Evolutionary conservation across 2,113 vertebrate species (phyloP), one percentile per base, ranked within the genome.

Genomic region (Callaeas wilsoni): DNA sequence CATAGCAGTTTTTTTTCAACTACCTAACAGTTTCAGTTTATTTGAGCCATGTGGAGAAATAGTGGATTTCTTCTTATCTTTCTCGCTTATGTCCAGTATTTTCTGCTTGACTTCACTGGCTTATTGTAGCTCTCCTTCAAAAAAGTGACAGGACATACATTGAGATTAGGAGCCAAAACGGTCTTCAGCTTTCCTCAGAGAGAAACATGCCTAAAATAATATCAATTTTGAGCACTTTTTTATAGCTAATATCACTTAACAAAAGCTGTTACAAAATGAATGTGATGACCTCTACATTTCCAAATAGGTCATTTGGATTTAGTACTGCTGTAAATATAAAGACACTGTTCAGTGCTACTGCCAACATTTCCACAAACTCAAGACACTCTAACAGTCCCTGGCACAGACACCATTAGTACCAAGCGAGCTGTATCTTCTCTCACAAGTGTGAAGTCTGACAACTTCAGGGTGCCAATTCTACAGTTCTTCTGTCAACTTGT

Each of bases 41-140:
- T 83, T 83, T 82, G 67, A 90, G 67, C 46, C 50, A 44, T 7
- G 13, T 80, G 82, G 35, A 50, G 25, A 77, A 94, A 78, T 29
- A 86, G 33, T 63, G 53, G 44, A 53, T 87, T 94, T 87, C 84
- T 75, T 89, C 87, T 49, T 74, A 52, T 93, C 57, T 89, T 95
- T 92, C 79, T 90, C 76, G 42, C 37, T 94, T 76, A 81, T 32
- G 59, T 52, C 52, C 64, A 71, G 49, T 56, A 82, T 75, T 93
- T 95, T 94, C 81, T 95, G 75, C 89, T 88, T 87, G 62, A 80
- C 39, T 96, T 93, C 71, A 85, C 64, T 71, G 35, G 33, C 37
- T 87, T 74, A 86, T 52, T 86, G 82, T 86, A 94, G 50, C n/a
- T 77, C 50, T 94, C 87, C 56, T 90, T 92, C 71, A 86, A 83